phyloP scores from a whole-genome alignment of 2,113 vertebrate genomes.

The Limanda limanda region DNA sequence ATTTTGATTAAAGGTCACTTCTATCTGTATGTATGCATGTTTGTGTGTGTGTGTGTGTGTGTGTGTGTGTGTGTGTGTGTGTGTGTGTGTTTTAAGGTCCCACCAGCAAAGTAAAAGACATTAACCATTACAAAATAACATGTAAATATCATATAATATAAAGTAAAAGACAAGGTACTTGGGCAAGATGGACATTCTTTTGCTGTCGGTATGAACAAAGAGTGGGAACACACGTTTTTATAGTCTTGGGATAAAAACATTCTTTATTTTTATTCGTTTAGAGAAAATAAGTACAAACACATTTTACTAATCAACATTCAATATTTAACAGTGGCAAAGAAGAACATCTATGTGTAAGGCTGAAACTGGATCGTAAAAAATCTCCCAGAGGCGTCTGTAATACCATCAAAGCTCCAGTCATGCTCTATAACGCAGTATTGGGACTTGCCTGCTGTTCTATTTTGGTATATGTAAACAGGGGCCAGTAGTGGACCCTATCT shows the following conservation, averaged over 20 bases:
- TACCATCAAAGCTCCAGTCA: constrained; percentile 43
- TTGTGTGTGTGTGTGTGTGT: no score
- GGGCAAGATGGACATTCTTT: neutral
- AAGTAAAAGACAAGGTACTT: no score
- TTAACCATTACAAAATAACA: neutral
- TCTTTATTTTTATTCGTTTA: neutral
- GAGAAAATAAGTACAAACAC: constrained; percentile 5
- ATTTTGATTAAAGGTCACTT: no score
- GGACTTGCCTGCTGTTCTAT: constrained; percentile 78
- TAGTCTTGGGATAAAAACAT: neutral
- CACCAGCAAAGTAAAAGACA: neutral
- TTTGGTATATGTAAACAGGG: constrained; percentile 79
- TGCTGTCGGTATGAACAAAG: neutral
- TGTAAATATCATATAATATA: no score
- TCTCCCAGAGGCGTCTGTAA: constrained; percentile 20
- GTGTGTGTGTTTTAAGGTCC: neutral
- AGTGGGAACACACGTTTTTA: neutral
- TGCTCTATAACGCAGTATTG: constrained; percentile 19
- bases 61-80: no score
- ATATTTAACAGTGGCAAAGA: neutral
- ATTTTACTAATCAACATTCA: neutral
- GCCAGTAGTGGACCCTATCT: constrained; percentile 81
- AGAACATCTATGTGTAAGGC: constrained; percentile 17
- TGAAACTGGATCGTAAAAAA: neutral
- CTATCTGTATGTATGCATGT: no score